These are phyloP conservation scores for Xylocopa sonorina DNA, from an alignment of 1,140 invertebrate genomes.

Conservation along the genomic window DNA sequence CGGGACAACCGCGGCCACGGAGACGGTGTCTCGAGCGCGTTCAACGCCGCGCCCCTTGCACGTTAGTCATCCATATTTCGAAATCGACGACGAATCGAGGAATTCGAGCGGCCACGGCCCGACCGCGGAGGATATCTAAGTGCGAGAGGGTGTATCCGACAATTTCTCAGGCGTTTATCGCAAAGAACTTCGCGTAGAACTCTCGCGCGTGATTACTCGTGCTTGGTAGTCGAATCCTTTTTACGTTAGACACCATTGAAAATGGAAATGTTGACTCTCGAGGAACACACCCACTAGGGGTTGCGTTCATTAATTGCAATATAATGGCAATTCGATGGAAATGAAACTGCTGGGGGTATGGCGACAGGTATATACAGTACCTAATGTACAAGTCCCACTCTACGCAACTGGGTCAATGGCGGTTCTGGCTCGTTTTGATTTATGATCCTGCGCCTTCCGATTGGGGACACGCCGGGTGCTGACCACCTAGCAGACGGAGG, in stretches of 20 bases:
- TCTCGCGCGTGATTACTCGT: no score
- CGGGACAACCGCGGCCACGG: constrained; percentile 26
- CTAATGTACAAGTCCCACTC: constrained; percentile 21
- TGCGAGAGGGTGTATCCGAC: no score
- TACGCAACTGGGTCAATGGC: constrained; percentile 68
- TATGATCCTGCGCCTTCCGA: constrained; percentile 31
- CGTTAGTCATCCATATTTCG: constrained; percentile 56
- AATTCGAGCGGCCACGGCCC: not conserved
- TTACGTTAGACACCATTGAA: no score
- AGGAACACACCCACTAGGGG: no score
- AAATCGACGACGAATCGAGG: constrained; percentile 7
- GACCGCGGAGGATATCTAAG: no score
- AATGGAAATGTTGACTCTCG: no score
- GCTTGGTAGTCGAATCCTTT: no score
- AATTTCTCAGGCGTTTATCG: no score
- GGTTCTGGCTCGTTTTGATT: constrained; percentile 65
- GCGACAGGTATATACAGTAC: constrained; percentile 48
- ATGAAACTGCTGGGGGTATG: not conserved
- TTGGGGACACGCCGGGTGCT: not conserved
- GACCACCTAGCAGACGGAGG: constrained; percentile 9
- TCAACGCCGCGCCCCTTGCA: constrained; percentile 61
- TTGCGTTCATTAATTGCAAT: no score
- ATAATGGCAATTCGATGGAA: no score
- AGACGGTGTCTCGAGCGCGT: constrained; percentile 66
- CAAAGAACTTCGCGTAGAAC: no score